Conservation (phyloP, 1,140 invertebrate species). For the Danaus melanippus region DNA sequence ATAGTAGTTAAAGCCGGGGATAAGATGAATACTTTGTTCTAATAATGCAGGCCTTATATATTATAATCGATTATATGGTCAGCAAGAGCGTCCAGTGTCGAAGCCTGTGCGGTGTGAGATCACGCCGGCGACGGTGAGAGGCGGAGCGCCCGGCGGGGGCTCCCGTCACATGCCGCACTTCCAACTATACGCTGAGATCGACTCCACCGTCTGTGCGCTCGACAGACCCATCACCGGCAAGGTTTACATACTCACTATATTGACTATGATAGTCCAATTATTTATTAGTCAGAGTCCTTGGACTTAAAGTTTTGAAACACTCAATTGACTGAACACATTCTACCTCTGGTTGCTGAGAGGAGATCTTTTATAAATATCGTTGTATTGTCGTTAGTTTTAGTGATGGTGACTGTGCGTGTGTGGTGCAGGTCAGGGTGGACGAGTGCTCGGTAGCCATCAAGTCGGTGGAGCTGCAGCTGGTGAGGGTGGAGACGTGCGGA, state of each 20-base stretch:
- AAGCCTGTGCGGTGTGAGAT: constrained; percentile 85
- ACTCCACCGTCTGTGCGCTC: constrained; percentile 86
- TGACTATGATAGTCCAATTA: no score
- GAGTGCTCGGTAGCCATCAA: constrained; percentile 81
- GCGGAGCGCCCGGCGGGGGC: constrained; percentile 76
- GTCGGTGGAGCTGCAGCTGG: constrained; percentile 95
- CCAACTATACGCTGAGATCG: constrained; percentile 85
- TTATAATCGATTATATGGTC: background rate
- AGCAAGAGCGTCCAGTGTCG: constrained; percentile 45
- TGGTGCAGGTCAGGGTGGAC: constrained; percentile 59
- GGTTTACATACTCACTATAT: constrained; percentile 58
- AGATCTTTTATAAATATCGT: no score
- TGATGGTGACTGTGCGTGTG: no score
- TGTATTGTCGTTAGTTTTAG: no score
- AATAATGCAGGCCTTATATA: background rate
- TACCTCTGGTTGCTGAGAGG: no score
- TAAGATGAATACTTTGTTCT: no score
- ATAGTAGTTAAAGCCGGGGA: no score
- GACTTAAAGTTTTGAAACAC: no score
- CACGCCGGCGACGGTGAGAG: constrained; percentile 84
- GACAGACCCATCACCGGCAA: constrained; percentile 92
- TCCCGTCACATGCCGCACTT: constrained; percentile 83
- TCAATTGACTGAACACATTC: no score
- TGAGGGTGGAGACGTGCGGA: constrained; percentile 96
- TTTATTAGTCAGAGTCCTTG: no score